phyloP scores from a whole-genome alignment of 2,888 invertebrate species.

The Andrena fulva region DNA sequence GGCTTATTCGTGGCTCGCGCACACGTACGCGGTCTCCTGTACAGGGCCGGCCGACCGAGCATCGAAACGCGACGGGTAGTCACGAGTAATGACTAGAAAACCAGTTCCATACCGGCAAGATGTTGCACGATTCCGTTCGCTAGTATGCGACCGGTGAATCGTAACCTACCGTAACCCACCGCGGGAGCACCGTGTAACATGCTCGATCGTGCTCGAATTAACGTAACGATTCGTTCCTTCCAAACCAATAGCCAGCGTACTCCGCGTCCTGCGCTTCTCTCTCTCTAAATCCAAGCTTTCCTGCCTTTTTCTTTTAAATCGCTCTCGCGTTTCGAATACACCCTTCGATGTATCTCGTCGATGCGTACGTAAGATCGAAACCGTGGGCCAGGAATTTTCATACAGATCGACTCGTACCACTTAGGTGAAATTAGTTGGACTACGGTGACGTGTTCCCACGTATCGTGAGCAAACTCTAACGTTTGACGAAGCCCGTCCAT shows the following conservation, averaged over 20 bases:
- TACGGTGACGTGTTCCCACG: background rate
- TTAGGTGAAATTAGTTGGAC: too few relatives aligned
- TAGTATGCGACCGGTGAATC: slow-evolving; percentile 49
- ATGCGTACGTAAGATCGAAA: too few relatives aligned
- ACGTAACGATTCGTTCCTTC: slow-evolving; percentile 15
- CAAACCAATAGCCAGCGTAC: background rate
- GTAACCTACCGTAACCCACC: slow-evolving; percentile 19
- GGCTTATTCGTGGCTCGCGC: slow-evolving; percentile 9
- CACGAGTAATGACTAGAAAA: slow-evolving; percentile 76
- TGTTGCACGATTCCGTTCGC: slow-evolving; percentile 49
- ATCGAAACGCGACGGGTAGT: slow-evolving; percentile 72
- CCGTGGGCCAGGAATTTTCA: too few relatives aligned
- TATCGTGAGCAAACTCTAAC: background rate
- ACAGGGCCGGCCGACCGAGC: slow-evolving; percentile 51
- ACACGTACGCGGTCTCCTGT: background rate
- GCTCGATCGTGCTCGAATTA: slow-evolving; percentile 43
- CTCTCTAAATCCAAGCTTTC: background rate
- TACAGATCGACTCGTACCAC: too few relatives aligned
- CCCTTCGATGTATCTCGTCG: background rate
- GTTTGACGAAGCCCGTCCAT: background rate
- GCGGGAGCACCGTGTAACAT: slow-evolving; percentile 20
- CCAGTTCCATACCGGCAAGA: slow-evolving; percentile 69
- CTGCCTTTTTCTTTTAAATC: background rate
- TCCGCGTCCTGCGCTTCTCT: background rate
- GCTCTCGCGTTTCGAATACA: background rate